Base-by-base conservation (phyloP, 2,888 invertebrate species). In the Nymphalis urticae region DNA sequence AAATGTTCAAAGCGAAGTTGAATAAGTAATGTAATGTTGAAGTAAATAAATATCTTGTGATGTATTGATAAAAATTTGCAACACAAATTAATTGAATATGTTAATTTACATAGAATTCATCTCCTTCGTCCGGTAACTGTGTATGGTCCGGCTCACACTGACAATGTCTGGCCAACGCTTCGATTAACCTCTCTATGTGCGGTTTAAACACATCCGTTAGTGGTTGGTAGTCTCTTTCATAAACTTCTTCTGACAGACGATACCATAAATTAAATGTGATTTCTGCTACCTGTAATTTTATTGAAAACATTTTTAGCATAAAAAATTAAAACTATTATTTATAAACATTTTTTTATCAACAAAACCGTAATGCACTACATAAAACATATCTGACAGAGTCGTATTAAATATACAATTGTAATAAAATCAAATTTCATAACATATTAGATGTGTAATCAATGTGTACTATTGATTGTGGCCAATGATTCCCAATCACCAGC, bases 201-300 rank as follows among this genome's bases (percentile, higher is more conserved):
- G 98, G 98, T 81, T 96, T 95, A 86, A 99, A 99, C 48, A 96
- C 90, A 61, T 94, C 94, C 1, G 96, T 97, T n/a, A 97, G 85
- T 0, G 95, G 94, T 77, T 97, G 96, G 79, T 95, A 96, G 83
- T 98, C 96, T 75, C 95, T 95, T 78, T 97, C 96, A 86, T 98
- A 99, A 6, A 99, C 93, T 80, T 97, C 96, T 88, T 99, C 99
- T 6, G 99, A 98, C 48, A 99, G 88, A 36, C 97, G 95, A 89
- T 98, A 99, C 99, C 99, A 99, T 70, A 99, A 94, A 87, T 98
- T 97, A 85, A 99, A 99, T 1, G 99, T 98, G 76, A 99, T 97
- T 83, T 95, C 95, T 48, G 95, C 95, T 78, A 98, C 86, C 92
- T 92, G 65, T 16, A 68, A 64, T 48, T 32, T 53, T 53, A 17